Evolutionary conservation across 2,113 vertebrate species (phyloP).

Genomic region (Malaclemys terrapin): DNA sequence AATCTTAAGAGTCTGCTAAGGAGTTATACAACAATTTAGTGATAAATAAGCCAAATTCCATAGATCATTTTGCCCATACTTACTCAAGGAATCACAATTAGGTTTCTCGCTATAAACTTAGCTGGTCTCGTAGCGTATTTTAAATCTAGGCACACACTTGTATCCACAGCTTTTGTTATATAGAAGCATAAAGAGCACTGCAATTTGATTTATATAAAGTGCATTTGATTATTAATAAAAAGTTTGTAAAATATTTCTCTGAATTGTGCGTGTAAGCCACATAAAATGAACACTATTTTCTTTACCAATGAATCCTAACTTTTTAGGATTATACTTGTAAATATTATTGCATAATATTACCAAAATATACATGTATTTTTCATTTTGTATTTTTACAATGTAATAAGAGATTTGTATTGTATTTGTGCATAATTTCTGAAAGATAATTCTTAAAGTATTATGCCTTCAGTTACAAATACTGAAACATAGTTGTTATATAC

Average conservation of each 20-base stretch:
- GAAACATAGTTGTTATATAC: background rate
- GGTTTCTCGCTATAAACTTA: background rate
- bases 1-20: background rate
- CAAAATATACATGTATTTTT: background rate
- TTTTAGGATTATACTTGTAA: background rate
- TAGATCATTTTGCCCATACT: background rate
- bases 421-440: background rate
- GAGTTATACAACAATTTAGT: background rate
- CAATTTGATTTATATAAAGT: background rate
- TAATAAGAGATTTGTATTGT: accelerated
- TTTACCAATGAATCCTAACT: accelerated
- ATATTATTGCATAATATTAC: accelerated
- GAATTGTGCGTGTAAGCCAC: background rate
- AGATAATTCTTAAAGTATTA: background rate
- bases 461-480: background rate
- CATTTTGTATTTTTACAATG: accelerated
- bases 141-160: background rate
- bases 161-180: background rate
- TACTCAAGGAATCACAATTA: background rate
- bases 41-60: background rate
- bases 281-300: accelerated
- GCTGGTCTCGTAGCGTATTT: background rate
- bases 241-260: background rate
- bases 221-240: background rate
- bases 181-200: background rate